Conservation (phyloP, 2,888 invertebrate genomes). For the Ophonus ardosiacus region DNA sequence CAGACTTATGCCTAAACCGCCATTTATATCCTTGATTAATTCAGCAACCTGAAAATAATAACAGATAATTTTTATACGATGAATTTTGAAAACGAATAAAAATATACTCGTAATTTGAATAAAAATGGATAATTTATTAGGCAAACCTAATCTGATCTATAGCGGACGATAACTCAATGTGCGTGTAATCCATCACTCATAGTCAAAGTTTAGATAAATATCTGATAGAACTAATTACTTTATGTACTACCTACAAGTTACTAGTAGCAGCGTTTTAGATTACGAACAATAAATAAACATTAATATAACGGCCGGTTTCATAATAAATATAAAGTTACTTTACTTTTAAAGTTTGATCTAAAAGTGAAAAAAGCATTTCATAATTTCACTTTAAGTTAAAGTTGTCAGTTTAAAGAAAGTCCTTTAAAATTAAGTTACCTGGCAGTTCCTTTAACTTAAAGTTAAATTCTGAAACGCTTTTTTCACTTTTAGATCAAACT, state of each 20-base stretch:
- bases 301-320: no score
- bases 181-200: neutral
- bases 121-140: neutral
- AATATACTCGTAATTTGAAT: neutral
- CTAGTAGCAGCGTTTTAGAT: no score
- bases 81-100: no score
- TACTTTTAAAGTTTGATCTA: no score
- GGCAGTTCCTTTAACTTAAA: no score
- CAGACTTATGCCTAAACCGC: slow-evolving; percentile 92
- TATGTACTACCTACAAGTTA: neutral
- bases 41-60: slow-evolving; percentile 84
- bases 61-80: neutral
- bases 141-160: neutral
- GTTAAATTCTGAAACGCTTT: no score
- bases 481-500: no score
- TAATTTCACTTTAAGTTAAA: no score
- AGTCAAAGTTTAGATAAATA: slow-evolving; percentile 20
- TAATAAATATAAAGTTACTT: no score
- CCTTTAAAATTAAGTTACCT: no score
- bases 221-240: neutral
- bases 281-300: neutral
- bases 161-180: neutral
- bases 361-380: no score
- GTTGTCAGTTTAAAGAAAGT: no score
- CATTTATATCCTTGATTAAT: slow-evolving; percentile 88